Evolutionary conservation across 2,797 vertebrate species (phyloP).

Genomic region (Pipistrellus pygmaeus): DNA sequence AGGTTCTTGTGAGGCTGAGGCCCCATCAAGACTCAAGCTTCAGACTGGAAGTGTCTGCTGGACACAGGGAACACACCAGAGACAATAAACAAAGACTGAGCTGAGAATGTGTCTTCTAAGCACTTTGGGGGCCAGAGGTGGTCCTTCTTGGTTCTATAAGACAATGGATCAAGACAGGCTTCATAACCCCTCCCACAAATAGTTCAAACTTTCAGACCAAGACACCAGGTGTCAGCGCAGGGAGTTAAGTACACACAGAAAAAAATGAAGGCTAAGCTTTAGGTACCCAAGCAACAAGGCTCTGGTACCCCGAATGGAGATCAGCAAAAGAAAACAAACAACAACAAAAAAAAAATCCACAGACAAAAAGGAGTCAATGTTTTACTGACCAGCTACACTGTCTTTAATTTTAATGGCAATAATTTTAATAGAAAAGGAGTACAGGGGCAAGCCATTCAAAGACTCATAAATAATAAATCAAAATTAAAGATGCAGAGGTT

Average conservation of each 20-base stretch:
- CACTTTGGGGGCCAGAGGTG: not conserved
- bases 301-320: not conserved
- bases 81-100: not conserved
- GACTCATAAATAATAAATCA: constrained; percentile 57
- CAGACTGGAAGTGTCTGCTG: not conserved
- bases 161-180: not conserved
- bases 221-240: not conserved
- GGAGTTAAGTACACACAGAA: not conserved
- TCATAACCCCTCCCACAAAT: not conserved
- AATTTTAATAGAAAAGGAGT: constrained; percentile 37
- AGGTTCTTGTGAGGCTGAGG: not conserved
- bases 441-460: not conserved
- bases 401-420: constrained; percentile 47
- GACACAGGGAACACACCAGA: not conserved
- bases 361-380: not conserved
- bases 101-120: not conserved
- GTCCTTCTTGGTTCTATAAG: not conserved
- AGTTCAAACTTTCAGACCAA: not conserved
- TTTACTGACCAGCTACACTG: not conserved
- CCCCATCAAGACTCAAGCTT: not conserved
- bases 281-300: not conserved
- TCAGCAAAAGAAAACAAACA: not conserved
- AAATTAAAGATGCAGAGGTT: not conserved
- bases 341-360: not conserved
- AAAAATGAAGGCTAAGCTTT: not conserved